Conservation (phyloP, 2,113 vertebrate genomes). For the Sisor rabdophorus region DNA sequence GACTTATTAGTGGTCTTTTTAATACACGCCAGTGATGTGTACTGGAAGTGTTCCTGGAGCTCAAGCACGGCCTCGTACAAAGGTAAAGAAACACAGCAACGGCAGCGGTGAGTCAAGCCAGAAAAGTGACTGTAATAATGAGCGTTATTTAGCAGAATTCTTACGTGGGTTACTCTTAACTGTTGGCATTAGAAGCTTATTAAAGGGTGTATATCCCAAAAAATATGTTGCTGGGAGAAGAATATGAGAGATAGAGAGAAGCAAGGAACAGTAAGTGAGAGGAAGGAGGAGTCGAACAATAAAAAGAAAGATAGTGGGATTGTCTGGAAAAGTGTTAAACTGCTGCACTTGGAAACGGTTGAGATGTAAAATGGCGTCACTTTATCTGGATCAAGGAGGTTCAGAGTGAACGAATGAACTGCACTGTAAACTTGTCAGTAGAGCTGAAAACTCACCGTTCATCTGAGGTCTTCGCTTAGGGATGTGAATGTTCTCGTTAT, state of each 20-base stretch:
- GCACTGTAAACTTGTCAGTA: not conserved
- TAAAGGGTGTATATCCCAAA: conserved; percentile 29
- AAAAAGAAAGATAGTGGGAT: not conserved
- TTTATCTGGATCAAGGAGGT: not conserved
- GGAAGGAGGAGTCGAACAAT: not conserved
- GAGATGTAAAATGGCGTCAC: not conserved
- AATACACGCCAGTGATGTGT: conserved; percentile 45
- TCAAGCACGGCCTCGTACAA: conserved; percentile 1
- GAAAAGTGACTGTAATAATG: conserved; percentile 32
- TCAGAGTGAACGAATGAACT: not conserved
- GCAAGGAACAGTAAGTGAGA: not conserved
- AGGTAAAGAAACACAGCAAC: not conserved
- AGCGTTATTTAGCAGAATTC: conserved; percentile 14
- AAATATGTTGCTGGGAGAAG: not conserved
- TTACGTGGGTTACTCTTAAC: conserved; percentile 12
- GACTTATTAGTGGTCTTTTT: conserved; percentile 57
- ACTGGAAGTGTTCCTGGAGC: conserved; percentile 30
- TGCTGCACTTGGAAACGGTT: not conserved
- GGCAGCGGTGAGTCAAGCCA: conserved; percentile 14
- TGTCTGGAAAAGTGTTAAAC: not conserved
- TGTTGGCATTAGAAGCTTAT: conserved; percentile 27
- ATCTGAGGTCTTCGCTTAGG: conserved; percentile 53
- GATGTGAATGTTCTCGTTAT: conserved; percentile 45
- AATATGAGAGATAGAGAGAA: not conserved
- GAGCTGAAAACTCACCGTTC: conserved; percentile 56